Conservation (phyloP, 1,140 invertebrate species). For the Agrilus planipennis region DNA sequence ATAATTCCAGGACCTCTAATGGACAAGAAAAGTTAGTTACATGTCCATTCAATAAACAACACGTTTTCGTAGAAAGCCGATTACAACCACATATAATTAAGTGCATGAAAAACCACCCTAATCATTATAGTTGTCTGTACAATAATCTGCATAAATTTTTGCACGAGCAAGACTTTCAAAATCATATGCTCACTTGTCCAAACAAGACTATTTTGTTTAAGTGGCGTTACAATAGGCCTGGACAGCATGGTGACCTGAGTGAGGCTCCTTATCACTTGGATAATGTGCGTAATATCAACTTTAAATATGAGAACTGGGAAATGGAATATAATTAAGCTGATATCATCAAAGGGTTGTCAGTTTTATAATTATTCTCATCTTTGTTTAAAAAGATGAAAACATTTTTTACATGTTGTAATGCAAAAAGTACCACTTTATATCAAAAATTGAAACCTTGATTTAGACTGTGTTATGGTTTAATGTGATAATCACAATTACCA, state of each 20-base stretch:
- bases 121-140: constrained; percentile 31
- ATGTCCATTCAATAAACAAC: constrained; percentile 37
- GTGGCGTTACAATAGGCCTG: not conserved
- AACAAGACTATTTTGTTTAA: constrained; percentile 1
- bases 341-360: too few relatives aligned
- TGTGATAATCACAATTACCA: too few relatives aligned
- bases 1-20: too few relatives aligned
- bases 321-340: constrained; percentile 1
- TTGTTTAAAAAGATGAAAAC: too few relatives aligned
- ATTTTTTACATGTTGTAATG: too few relatives aligned
- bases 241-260: not conserved
- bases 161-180: constrained; percentile 6
- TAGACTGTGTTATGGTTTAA: too few relatives aligned
- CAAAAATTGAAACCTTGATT: too few relatives aligned
- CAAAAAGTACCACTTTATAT: too few relatives aligned
- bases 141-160: constrained; percentile 36
- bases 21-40: too few relatives aligned
- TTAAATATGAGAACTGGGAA: constrained; percentile 3
- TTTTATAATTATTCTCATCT: too few relatives aligned
- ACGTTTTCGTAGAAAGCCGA: constrained; percentile 29
- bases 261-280: not conserved
- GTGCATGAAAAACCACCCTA: constrained; percentile 32
- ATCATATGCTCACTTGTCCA: constrained; percentile 3
- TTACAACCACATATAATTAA: constrained; percentile 35
- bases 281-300: too few relatives aligned